phyloP scores from a whole-genome alignment of 2,797 vertebrate species.

The Lemur catta region DNA sequence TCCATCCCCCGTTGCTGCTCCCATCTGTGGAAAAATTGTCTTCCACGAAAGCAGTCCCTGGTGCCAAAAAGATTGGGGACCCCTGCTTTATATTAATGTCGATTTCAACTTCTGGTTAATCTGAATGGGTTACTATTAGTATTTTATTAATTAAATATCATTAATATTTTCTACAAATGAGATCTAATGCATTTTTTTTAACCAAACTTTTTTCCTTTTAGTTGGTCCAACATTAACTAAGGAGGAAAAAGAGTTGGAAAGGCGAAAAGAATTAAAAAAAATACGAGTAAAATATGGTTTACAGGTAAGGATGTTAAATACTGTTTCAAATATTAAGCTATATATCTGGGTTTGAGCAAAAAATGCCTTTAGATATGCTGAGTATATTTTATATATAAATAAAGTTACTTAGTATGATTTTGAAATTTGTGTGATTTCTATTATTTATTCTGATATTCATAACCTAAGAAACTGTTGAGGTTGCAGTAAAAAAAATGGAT shows the following conservation, averaged over 20 bases:
- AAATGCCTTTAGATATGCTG: neutral
- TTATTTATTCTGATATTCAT: neutral
- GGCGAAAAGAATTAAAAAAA: slow-evolving; percentile 95
- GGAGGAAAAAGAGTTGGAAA: slow-evolving; percentile 93
- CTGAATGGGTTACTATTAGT: neutral
- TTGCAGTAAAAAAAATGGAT: slow-evolving; percentile 10
- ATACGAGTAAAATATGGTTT: slow-evolving; percentile 98
- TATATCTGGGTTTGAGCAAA: slow-evolving; percentile 15
- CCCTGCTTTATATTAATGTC: neutral
- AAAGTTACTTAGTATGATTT: neutral
- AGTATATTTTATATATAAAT: neutral
- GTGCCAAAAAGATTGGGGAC: too few species aligned
- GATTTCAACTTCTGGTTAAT: slow-evolving; percentile 20
- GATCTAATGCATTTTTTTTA: neutral
- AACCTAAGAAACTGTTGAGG: neutral
- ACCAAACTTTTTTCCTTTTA: slow-evolving; percentile 53
- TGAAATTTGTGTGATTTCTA: neutral
- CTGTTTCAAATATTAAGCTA: slow-evolving; percentile 4
- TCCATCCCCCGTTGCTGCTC: too few species aligned
- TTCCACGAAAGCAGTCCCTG: too few species aligned
- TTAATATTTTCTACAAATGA: slow-evolving; percentile 34
- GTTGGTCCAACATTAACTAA: slow-evolving; percentile 89
- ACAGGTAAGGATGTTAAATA: slow-evolving; percentile 87
- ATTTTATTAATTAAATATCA: neutral
- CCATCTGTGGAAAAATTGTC: too few species aligned